Percentiles rank a stretch among this genome's conserved stretches.
Evolutionary conservation across 2,113 vertebrate species (phyloP).

Genomic region (Grallaria varia): DNA sequence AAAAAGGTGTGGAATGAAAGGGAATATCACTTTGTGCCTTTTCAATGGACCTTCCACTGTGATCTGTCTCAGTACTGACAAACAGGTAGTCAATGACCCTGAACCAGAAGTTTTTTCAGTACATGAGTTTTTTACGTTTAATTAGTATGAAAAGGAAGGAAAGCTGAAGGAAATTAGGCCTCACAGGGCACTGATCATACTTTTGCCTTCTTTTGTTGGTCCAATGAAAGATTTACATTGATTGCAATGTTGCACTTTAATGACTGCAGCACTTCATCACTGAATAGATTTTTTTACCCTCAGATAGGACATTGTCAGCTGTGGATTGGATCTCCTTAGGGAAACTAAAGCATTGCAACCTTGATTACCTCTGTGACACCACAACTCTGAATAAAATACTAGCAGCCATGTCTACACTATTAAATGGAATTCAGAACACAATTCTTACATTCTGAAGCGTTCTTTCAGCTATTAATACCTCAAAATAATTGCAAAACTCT

Average conservation of each 20-base stretch:
- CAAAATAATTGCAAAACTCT: slow-evolving; percentile 18
- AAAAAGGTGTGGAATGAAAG: not conserved
- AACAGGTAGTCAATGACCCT: not conserved
- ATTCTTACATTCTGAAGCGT: not conserved
- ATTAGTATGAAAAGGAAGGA: not conserved
- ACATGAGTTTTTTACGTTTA: not conserved
- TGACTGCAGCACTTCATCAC: not conserved
- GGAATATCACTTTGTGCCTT: not conserved
- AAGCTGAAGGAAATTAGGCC: slow-evolving; percentile 2
- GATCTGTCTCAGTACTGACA: not conserved
- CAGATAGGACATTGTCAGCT: not conserved
- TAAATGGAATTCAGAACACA: not conserved
- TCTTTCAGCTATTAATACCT: not conserved
- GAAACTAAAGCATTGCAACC: not conserved
- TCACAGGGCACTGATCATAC: not conserved
- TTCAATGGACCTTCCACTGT: not conserved
- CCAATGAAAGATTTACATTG: slow-evolving; percentile 16
- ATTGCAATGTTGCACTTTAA: slow-evolving; percentile 18
- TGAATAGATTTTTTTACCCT: not conserved
- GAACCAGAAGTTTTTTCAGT: not conserved
- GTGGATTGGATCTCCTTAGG: not conserved
- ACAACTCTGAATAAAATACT: not conserved
- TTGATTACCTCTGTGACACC: not conserved
- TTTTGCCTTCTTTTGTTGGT: slow-evolving; percentile 15
- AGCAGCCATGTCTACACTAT: not conserved